Base-by-base conservation (phyloP, 1,140 invertebrate genomes). In the Ceratina japonica region DNA sequence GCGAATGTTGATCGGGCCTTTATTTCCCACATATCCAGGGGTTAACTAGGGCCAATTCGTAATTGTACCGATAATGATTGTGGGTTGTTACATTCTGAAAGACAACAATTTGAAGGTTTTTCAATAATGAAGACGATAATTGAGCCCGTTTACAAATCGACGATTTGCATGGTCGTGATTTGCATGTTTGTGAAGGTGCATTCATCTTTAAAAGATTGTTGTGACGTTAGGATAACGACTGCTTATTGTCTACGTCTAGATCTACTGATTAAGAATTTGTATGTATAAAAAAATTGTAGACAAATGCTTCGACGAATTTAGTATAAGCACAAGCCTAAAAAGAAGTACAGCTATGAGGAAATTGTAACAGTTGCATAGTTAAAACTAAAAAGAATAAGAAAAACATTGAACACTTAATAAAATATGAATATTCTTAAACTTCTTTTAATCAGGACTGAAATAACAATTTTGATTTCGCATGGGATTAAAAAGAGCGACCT, bases 41-140 rank as follows among this genome's bases (percentile, higher is more conserved):
- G 84, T 88, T 86, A 87, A 87, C 72, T 79, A 81, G 80, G 85
- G 80, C 83, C 78, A 86, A 88, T 88, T 88, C 65, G 78, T 79
- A 80, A 75, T 82, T 79, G 77, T 22, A 63, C 73, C 82, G 68
- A 76, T 80, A 77, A 70, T 13, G 24, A 27, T 3, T 75, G 74
- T 77, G 16, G 75, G 71, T 58, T 61, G 81, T 74, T 64, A 58
- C 64, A 54, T 73, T 73, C 70, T 63, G 72, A 84, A 74, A 72
- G 80, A 61, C 80, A 80, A 84, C 80, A 77, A 82, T 82, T 84
- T 76, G 63, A 70, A 82, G 62, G 56, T 20, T 64, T 75, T 51
- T 64, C 65, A 15, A 80, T 75, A 49, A 64, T 58, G 61, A 13
- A 51, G 37, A 77, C 3, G 74, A 71, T 56, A 71, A 71, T 77